Evolutionary conservation across 1,140 invertebrate genomes (phyloP).

Genomic region (Camponotus floridanus): DNA sequence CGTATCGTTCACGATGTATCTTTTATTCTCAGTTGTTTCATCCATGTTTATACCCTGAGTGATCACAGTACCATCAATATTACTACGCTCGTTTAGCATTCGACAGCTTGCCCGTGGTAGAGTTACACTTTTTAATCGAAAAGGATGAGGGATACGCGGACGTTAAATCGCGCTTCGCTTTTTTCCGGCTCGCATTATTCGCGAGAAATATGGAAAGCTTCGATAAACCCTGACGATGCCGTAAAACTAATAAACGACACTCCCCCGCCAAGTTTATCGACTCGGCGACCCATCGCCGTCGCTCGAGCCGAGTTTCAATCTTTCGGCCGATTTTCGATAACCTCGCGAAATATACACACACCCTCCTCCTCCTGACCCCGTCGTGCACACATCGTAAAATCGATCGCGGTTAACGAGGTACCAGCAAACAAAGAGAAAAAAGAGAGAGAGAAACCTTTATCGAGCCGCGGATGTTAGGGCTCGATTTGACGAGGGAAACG

Average conservation of each 20-base stretch:
- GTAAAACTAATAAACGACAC: constrained; percentile 72
- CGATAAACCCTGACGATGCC: constrained; percentile 32
- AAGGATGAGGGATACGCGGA: not conserved
- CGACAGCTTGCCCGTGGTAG: constrained; percentile 16
- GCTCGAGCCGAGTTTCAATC: constrained; percentile 61
- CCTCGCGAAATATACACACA: constrained; percentile 6
- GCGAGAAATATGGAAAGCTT: constrained; percentile 47
- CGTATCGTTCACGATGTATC: not conserved
- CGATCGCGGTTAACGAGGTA: constrained; percentile 38
- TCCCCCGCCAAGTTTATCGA: constrained; percentile 60
- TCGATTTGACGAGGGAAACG: constrained; percentile 40
- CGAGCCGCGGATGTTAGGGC: constrained; percentile 32
- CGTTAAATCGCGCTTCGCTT: constrained; percentile 11
- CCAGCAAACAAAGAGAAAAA: not conserved
- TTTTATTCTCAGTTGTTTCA: not conserved
- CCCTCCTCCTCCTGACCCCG: not conserved
- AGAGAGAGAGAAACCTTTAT: constrained; percentile 29
- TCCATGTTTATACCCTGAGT: not conserved
- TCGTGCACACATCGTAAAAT: constrained; percentile 53
- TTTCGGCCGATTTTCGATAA: constrained; percentile 49
- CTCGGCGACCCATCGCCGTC: constrained; percentile 7
- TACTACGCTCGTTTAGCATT: constrained; percentile 9
- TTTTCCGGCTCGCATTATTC: constrained; percentile 25
- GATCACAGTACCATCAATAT: constrained; percentile 9
- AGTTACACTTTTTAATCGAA: constrained; percentile 44